phyloP scores from a whole-genome alignment of 2,888 invertebrate genomes.

The Apodemia mormo region DNA sequence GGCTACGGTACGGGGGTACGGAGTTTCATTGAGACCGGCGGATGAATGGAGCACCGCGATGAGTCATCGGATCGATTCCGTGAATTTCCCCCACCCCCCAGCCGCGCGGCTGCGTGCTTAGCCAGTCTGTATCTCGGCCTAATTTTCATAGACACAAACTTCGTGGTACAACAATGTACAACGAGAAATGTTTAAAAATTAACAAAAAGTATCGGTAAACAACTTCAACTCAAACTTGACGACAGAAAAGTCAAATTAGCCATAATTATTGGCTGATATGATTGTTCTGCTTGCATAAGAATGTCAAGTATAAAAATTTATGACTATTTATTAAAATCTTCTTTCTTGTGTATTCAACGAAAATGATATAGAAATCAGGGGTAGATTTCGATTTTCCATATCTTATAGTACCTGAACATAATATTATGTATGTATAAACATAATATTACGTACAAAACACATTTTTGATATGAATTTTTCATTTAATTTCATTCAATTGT shows the following conservation, averaged over 20 bases:
- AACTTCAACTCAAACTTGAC: not conserved
- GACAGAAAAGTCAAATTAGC: not conserved
- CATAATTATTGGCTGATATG: too few species aligned
- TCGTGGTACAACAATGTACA: constrained; percentile 7
- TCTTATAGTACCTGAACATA: too few species aligned
- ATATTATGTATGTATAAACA: too few species aligned
- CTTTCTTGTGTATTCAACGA: too few species aligned
- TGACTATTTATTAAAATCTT: too few species aligned
- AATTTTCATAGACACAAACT: constrained; percentile 20
- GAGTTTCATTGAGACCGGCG: constrained; percentile 76
- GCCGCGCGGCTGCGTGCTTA: constrained; percentile 36
- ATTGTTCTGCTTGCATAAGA: too few species aligned
- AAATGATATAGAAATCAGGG: too few species aligned
- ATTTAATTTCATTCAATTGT: too few species aligned
- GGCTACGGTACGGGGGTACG: constrained; percentile 48
- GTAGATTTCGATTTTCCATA: too few species aligned
- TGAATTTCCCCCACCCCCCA: constrained; percentile 40
- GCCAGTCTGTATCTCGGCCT: constrained; percentile 41
- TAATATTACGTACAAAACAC: too few species aligned
- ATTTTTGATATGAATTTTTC: too few species aligned
- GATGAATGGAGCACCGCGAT: constrained; percentile 74
- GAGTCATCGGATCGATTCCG: constrained; percentile 76
- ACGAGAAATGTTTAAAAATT: not conserved
- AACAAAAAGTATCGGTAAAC: not conserved
- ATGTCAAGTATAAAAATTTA: too few species aligned